Evolutionary conservation across 2,113 vertebrate genomes (phyloP).

Genomic region (Sphyrna mokarran): DNA sequence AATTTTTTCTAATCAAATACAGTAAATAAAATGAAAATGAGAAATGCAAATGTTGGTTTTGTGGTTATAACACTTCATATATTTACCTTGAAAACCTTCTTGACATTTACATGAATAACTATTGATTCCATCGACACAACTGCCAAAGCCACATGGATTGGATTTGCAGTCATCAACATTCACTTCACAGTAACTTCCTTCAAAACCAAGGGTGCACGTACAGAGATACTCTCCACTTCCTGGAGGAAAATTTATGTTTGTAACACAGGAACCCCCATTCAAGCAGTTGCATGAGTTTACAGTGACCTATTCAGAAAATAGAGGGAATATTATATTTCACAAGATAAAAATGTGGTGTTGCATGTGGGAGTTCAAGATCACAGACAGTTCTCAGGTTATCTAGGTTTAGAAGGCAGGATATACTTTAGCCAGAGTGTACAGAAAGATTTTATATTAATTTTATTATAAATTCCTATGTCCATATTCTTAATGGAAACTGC

Average conservation of each 20-base stretch:
- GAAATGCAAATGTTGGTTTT: not conserved
- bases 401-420: not conserved
- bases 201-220: conserved; percentile 64
- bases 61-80: not conserved
- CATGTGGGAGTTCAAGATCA: not conserved
- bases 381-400: not conserved
- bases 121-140: conserved; percentile 62
- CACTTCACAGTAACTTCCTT: conserved; percentile 64
- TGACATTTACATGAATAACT: conserved; percentile 74
- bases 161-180: conserved; percentile 65
- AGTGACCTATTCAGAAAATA: conserved; percentile 57
- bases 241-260: conserved; percentile 54
- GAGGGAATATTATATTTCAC: not conserved
- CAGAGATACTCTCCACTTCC: conserved; percentile 68
- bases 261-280: conserved; percentile 70
- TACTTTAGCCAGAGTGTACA: not conserved
- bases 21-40: not conserved
- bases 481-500: not conserved
- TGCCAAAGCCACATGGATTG: conserved; percentile 68
- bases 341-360: not conserved
- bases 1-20: not conserved
- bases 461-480: not conserved
- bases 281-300: conserved; percentile 70
- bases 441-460: not conserved
- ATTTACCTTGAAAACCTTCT: conserved; percentile 65